Evolutionary conservation across 1,140 invertebrate genomes (phyloP).

Genomic region (Nephila pilipes): DNA sequence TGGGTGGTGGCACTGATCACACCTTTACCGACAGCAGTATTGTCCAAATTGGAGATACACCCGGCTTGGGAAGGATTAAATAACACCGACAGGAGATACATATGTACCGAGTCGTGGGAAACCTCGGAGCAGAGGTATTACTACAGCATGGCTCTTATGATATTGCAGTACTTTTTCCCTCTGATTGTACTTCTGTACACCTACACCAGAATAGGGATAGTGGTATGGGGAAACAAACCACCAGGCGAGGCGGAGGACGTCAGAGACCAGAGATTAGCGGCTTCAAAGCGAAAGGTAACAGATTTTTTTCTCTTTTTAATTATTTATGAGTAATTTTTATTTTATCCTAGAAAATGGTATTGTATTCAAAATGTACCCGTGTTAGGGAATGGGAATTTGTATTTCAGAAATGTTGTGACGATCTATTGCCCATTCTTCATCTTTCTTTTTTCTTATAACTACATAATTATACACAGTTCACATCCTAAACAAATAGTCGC

Average conservation of each 20-base stretch:
- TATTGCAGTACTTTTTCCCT: conserved; percentile 92
- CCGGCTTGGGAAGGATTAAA: conserved; percentile 55
- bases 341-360: too few relatives aligned
- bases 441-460: too few relatives aligned
- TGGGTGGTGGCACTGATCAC: conserved; percentile 90
- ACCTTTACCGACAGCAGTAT: conserved; percentile 87
- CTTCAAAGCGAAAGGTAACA: conserved; percentile 92
- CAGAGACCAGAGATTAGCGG: conserved; percentile 90
- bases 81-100: conserved; percentile 51
- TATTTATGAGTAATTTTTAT: too few relatives aligned
- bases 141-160: conserved; percentile 89
- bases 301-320: too few relatives aligned
- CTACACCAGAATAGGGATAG: conserved; percentile 91
- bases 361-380: too few relatives aligned
- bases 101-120: conserved; percentile 77
- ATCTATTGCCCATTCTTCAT: too few relatives aligned
- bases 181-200: conserved; percentile 91
- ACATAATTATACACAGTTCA: too few relatives aligned
- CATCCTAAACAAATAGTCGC: too few relatives aligned
- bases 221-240: conserved; percentile 92
- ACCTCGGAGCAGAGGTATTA: conserved; percentile 80
- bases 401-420: too few relatives aligned
- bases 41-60: conserved; percentile 81
- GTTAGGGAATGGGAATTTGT: too few relatives aligned
- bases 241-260: conserved; percentile 92